phyloP scores from a whole-genome alignment of 2,113 vertebrate species.

The Orthonyx spaldingii region DNA sequence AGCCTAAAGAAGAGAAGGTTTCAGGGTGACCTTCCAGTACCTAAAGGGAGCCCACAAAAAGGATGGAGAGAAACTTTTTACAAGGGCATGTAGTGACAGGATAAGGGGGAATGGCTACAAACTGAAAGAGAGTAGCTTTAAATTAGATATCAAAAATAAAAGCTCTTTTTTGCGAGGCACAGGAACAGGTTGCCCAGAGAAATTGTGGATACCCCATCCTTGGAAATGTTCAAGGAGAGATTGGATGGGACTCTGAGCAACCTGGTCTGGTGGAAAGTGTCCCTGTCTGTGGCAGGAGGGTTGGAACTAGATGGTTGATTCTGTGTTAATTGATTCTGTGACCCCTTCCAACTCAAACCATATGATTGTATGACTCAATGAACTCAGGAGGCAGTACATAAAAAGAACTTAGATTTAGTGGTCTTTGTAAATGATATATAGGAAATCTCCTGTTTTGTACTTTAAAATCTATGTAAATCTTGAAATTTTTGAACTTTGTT shows the following conservation, averaged over 20 bases:
- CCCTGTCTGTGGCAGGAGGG: too few relatives aligned
- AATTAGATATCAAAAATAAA: background rate
- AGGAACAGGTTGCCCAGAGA: background rate
- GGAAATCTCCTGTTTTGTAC: background rate
- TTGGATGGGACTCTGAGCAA: background rate
- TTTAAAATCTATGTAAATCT: background rate
- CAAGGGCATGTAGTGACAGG: background rate
- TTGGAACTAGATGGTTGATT: background rate
- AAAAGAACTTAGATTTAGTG: background rate
- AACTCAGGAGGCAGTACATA: background rate
- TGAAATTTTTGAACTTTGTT: background rate
- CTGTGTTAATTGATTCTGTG: background rate
- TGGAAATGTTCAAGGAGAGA: background rate
- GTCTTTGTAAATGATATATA: background rate
- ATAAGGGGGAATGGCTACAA: background rate
- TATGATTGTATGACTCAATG: background rate
- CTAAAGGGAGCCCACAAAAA: background rate
- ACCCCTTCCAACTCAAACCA: background rate
- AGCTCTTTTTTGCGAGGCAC: background rate
- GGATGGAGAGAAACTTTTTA: background rate
- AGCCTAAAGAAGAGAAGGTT: background rate
- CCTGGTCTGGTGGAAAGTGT: background rate
- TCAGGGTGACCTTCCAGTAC: background rate
- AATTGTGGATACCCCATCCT: background rate
- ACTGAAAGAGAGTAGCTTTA: background rate